These are phyloP conservation scores for Nylanderia fulva DNA, from an alignment of 1,140 invertebrate species.

Conservation along the genomic window DNA sequence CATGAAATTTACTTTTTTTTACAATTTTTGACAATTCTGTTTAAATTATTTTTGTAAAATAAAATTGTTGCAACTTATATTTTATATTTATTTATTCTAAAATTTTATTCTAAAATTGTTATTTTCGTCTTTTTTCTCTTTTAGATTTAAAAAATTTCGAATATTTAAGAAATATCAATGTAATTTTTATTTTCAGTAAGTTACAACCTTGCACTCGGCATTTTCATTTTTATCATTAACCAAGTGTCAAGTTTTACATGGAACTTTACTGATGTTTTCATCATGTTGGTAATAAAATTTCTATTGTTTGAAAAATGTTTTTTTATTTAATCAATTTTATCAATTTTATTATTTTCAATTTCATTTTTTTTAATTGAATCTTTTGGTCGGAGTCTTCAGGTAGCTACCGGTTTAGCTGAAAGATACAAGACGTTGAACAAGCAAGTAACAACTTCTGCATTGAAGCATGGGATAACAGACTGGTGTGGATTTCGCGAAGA, in stretches of 20 bases:
- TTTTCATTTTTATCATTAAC: conserved; percentile 85
- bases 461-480: conserved; percentile 68
- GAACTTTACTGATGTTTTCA: conserved; percentile 89
- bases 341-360: not conserved
- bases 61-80: conserved; percentile 11
- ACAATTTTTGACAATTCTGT: not conserved
- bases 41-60: not conserved
- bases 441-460: conserved; percentile 63
- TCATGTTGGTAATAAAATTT: conserved; percentile 87
- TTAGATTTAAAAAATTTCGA: not conserved
- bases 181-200: conserved; percentile 77
- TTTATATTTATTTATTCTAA: not conserved
- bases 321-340: too few species aligned
- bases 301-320: too few species aligned
- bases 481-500: conserved; percentile 87
- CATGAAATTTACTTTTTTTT: not conserved
- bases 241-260: conserved; percentile 89
- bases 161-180: conserved; percentile 11
- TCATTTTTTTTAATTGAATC: not conserved
- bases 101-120: not conserved
- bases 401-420: conserved; percentile 82
- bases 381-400: conserved; percentile 67
- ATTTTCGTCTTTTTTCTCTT: not conserved
- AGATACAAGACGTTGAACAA: conserved; percentile 81
- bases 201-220: conserved; percentile 80